A percentile compares a stretch with the other conserved stretches of the same genome.
phyloP scores from a whole-genome alignment of 2,888 invertebrate genomes.

The Lasioglossum oenotherae region DNA sequence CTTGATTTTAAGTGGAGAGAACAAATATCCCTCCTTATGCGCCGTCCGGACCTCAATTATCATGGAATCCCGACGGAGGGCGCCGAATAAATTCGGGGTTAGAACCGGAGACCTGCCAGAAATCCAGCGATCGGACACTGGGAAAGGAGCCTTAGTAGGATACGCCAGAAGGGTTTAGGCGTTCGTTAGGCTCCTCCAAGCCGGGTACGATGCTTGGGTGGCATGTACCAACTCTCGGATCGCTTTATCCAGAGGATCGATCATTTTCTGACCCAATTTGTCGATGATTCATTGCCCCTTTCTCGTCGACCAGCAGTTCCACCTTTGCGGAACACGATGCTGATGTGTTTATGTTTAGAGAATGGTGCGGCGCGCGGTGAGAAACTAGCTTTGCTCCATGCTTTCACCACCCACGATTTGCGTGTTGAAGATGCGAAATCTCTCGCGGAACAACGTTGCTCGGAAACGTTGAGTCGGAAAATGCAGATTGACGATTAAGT shows the following conservation, averaged over 20 bases:
- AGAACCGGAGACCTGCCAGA: conserved; percentile 48
- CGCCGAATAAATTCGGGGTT: conserved; percentile 69
- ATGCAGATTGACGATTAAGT: background rate
- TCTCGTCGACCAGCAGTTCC: background rate
- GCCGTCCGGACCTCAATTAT: conserved; percentile 75
- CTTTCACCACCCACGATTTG: background rate
- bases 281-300: background rate
- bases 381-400: background rate
- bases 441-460: background rate
- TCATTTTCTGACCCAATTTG: background rate
- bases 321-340: background rate
- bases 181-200: background rate
- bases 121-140: conserved; percentile 41
- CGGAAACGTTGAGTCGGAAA: background rate
- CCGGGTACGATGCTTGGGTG: background rate
- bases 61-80: conserved; percentile 71
- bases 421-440: background rate
- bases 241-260: background rate
- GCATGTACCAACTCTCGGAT: background rate
- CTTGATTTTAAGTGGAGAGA: conserved; percentile 75
- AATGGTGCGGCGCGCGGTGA: background rate
- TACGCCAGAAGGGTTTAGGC: background rate
- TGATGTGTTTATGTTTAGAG: background rate
- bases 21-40: conserved; percentile 71
- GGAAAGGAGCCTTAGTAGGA: conserved; percentile 39